A percentile compares a stretch with the other conserved stretches of the same genome.
Evolutionary conservation across 2,797 vertebrate species (phyloP).

Genomic region (Chelmon rostratus): DNA sequence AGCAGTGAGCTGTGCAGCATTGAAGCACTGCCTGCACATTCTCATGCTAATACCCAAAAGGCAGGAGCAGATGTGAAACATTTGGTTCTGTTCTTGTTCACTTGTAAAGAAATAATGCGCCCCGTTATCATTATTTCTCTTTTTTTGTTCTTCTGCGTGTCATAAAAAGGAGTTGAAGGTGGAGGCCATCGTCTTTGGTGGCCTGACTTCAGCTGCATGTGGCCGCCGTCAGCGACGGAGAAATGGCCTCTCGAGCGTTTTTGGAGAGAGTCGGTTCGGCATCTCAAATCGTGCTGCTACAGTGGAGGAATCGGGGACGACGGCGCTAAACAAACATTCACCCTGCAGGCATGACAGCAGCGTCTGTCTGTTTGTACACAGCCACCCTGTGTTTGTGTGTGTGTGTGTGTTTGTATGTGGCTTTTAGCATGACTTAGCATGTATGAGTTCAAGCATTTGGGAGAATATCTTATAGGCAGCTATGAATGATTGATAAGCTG

Average conservation of each 20-base stretch:
- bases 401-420: slow-evolving; percentile 1
- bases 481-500: too few species aligned
- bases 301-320: not conserved
- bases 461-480: not conserved
- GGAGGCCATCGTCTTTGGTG: slow-evolving; percentile 88
- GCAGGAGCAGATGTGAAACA: slow-evolving; percentile 96
- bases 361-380: not conserved
- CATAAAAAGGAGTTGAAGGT: slow-evolving; percentile 71
- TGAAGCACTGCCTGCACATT: slow-evolving; percentile 89
- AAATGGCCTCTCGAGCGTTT: slow-evolving; percentile 15
- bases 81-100: slow-evolving; percentile 93
- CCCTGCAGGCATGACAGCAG: not conserved
- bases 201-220: slow-evolving; percentile 66
- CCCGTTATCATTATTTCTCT: slow-evolving; percentile 84
- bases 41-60: slow-evolving; percentile 92
- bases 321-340: slow-evolving; percentile 11
- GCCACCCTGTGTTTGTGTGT: not conserved
- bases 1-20: slow-evolving; percentile 89
- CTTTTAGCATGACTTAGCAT: not conserved
- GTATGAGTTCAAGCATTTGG: not conserved
- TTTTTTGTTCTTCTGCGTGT: slow-evolving; percentile 75
- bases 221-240: slow-evolving; percentile 5
- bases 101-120: slow-evolving; percentile 95
- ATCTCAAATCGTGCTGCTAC: not conserved
- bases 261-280: not conserved